A percentile compares a stretch with the other conserved stretches of the same genome.
Evolutionary conservation across 1,140 invertebrate species (phyloP).

Genomic region (Sycophila sp.): DNA sequence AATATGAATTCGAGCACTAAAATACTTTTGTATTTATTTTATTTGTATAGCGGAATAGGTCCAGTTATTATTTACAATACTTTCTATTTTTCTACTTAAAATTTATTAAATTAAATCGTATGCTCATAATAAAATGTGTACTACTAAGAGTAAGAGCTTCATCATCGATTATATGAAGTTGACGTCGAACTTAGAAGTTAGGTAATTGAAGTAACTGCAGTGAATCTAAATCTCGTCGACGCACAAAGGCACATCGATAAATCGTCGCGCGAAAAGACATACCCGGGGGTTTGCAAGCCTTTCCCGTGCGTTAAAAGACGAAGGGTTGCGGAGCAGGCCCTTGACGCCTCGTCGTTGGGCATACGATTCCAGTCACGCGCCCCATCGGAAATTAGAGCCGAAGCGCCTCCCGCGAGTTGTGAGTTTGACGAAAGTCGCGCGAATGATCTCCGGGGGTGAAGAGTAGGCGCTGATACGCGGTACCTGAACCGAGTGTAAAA

Average conservation of each 20-base stretch:
- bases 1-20: too few species aligned
- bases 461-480: not conserved
- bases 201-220: too few species aligned
- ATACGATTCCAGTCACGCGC: slow-evolving; percentile 58
- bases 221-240: too few species aligned
- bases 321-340: slow-evolving; percentile 3
- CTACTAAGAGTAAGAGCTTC: too few species aligned
- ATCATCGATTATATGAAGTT: too few species aligned
- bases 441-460: not conserved
- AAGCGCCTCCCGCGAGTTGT: slow-evolving; percentile 37
- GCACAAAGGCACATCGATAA: slow-evolving; percentile 30
- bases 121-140: too few species aligned
- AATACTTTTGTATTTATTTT: too few species aligned
- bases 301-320: not conserved
- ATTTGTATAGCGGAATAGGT: too few species aligned
- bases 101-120: too few species aligned
- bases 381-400: slow-evolving; percentile 61
- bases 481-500: not conserved
- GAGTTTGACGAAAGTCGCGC: not conserved
- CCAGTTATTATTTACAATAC: too few species aligned
- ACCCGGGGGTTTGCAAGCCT: not conserved
- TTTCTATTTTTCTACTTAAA: too few species aligned
- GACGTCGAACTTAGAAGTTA: too few species aligned
- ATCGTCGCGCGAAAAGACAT: not conserved
- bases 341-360: not conserved